These are phyloP conservation scores for Semnornis frantzii DNA, from an alignment of 2,113 vertebrate genomes.

Conservation along the genomic window DNA sequence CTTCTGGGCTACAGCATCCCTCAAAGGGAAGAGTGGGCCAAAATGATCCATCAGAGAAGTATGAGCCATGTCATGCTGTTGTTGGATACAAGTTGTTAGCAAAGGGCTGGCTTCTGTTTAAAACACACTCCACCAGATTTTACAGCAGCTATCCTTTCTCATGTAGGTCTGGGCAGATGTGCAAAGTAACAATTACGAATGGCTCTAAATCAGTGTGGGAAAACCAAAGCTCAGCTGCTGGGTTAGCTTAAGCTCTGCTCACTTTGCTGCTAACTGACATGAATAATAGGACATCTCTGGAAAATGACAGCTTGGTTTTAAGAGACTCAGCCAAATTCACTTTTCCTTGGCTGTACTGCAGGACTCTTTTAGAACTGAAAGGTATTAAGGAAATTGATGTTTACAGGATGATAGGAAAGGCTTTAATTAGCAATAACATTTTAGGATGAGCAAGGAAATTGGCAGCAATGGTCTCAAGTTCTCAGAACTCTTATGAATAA, in stretches of 20 bases:
- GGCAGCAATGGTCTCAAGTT: not conserved
- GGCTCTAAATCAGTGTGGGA: not conserved
- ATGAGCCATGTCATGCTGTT: not conserved
- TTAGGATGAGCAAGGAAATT: not conserved
- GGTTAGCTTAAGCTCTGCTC: not conserved
- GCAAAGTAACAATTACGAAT: not conserved
- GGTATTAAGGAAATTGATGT: not conserved
- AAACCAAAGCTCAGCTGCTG: not conserved
- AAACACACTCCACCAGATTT: not conserved
- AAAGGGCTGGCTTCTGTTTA: not conserved
- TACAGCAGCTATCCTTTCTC: not conserved
- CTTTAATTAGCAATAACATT: not conserved
- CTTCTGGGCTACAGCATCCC: not conserved
- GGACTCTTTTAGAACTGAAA: not conserved
- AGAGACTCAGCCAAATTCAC: not conserved
- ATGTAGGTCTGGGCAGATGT: not conserved
- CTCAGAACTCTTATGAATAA: not conserved
- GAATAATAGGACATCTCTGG: not conserved
- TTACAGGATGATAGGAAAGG: not conserved
- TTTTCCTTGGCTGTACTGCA: not conserved
- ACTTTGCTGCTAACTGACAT: not conserved
- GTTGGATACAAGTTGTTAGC: slow-evolving; percentile 9
- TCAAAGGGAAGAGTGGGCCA: not conserved
- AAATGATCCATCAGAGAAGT: not conserved
- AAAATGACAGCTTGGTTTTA: not conserved